phyloP scores from a whole-genome alignment of 2,888 invertebrate species.

The Elaeidobius kamerunicus region DNA sequence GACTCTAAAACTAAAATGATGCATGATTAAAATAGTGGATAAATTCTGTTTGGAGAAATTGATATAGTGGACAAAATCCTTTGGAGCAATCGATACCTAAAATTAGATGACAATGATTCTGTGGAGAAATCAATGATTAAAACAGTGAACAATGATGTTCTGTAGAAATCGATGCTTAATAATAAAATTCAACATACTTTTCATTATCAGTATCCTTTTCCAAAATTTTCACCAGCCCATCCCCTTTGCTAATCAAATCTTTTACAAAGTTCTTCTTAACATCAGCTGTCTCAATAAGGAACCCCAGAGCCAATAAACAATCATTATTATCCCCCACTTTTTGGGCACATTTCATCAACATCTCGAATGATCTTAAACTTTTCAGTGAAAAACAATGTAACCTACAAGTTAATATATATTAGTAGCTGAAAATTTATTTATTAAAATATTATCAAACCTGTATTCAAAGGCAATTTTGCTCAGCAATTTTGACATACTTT shows the following conservation, averaged over 20 bases:
- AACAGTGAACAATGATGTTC: too few species aligned
- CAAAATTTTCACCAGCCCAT: conserved; percentile 26
- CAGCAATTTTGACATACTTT: conserved; percentile 29
- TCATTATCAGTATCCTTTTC: conserved; percentile 4
- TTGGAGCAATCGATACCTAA: too few species aligned
- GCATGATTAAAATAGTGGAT: background rate
- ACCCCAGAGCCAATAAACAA: conserved; percentile 36
- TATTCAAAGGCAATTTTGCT: conserved; percentile 38
- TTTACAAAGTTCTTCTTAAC: conserved; percentile 29
- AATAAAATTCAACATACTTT: background rate
- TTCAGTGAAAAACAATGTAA: conserved; percentile 36
- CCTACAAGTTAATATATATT: conserved; percentile 7
- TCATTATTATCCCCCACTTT: conserved; percentile 30
- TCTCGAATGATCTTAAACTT: conserved; percentile 34
- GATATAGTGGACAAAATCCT: too few species aligned
- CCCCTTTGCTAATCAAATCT: conserved; percentile 27
- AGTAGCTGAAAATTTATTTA: too few species aligned
- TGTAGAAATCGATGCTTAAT: too few species aligned
- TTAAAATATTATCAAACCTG: conserved; percentile 28
- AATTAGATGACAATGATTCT: too few species aligned
- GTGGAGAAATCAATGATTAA: too few species aligned
- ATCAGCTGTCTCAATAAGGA: conserved; percentile 34
- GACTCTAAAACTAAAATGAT: conserved; percentile 25
- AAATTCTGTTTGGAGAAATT: too few species aligned
- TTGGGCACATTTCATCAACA: conserved; percentile 36